Base-by-base conservation (phyloP, 2,113 vertebrate species). In the Pholis gunnellus region DNA sequence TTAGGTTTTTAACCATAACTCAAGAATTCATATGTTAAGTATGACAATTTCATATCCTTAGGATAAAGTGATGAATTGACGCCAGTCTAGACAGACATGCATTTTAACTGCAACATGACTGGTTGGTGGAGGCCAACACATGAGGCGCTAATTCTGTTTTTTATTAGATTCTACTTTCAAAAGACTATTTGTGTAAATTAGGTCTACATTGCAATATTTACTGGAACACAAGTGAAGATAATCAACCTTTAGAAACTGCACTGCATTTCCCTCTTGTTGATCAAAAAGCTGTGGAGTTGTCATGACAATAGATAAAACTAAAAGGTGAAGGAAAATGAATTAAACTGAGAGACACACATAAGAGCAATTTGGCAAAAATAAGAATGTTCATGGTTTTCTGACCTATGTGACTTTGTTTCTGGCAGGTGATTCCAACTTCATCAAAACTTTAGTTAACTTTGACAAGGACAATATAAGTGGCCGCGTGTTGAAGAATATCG, bases 381-480 rank as follows among this genome's bases (percentile, higher is more conserved):
- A 10, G 5, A 56, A 56, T 56, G 4, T n/a, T 50, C 14, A 31
- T 60, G 27, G 15, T 60, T 31, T 60, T 60, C 57, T 60, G 57
- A 60, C 57, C 34, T 10, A 42, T 69, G 5, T 75, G 11, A 70
- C 27, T 22, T 56, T 71, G 29, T 89, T 63, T 86, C 68, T 72
- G 63, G 29, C 89, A 98, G 97, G 97, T 27, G 97, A 98, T 56
- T 74, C 92, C 75, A 98, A 94, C 92, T 97, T 98, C 92, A 97
- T 98, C 84, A 97, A 97, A 81, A 95, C 96, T 17, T 91, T 98
- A 82, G 94, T 97, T 29, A 60, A 97, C 91, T 98, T 97, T 72
- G 97, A 98, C 93, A 97, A 96, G 90, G 95, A 98, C 89, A 97
- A 97, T 42, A 97, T 98, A 85, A 95, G 97, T 0, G 96, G 97